These are phyloP conservation scores for Falco biarmicus DNA, from an alignment of 2,797 vertebrate species.

Conservation along the genomic window DNA sequence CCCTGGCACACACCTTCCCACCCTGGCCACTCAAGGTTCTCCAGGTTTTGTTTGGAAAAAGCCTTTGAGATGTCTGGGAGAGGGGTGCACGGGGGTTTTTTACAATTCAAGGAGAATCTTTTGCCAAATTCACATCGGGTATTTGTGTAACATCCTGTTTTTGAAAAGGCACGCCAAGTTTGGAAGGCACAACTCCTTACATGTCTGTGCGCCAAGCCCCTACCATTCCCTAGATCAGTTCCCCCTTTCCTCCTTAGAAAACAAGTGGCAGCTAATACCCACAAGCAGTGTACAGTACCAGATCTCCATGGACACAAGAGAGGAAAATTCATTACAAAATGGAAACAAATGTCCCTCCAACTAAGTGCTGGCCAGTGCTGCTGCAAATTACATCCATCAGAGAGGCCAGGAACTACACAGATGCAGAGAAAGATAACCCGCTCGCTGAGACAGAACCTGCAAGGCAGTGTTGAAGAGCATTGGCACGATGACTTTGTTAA, in stretches of 20 bases:
- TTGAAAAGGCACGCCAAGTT: background rate
- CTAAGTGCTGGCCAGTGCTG: background rate
- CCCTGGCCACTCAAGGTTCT: background rate
- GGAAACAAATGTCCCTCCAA: background rate
- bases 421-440: background rate
- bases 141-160: background rate
- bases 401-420: background rate
- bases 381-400: background rate
- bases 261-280: background rate
- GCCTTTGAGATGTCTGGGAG: background rate
- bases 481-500: background rate
- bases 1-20: background rate
- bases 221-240: background rate
- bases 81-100: background rate
- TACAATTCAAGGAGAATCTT: background rate
- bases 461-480: background rate
- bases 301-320: background rate
- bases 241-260: background rate
- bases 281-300: background rate
- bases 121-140: background rate
- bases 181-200: background rate
- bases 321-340: background rate
- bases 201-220: background rate
- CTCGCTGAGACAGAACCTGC: accelerated
- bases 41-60: background rate